Evolutionary conservation across 2,113 vertebrate genomes (phyloP).

Genomic region (Crotalus tigris): DNA sequence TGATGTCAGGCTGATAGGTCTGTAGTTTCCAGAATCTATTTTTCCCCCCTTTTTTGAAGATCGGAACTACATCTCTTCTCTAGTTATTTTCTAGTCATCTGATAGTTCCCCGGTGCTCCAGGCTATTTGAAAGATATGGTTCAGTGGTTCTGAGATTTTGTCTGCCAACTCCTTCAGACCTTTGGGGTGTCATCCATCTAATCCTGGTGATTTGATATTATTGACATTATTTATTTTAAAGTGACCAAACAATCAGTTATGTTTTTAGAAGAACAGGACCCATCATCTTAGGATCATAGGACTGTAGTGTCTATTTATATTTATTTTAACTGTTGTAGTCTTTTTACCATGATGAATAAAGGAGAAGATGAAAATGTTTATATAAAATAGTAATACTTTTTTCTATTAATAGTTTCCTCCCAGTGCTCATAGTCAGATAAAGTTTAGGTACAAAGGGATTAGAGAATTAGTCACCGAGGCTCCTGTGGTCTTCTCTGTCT

Average conservation of each 20-base stretch:
- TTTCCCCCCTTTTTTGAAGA: not conserved
- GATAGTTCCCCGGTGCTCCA: not conserved
- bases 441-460: not conserved
- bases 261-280: not conserved
- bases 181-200: not conserved
- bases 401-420: not conserved
- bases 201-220: not conserved
- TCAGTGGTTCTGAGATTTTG: not conserved
- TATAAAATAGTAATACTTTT: not conserved
- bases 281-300: not conserved
- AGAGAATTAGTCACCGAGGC: not conserved
- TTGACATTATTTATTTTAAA: not conserved
- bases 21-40: not conserved
- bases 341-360: not conserved
- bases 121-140: not conserved
- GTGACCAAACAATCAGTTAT: not conserved
- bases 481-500: not conserved
- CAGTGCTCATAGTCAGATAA: not conserved
- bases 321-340: not conserved
- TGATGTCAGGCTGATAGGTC: not conserved
- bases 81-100: not conserved
- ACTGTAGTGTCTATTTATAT: not conserved
- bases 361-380: not conserved
- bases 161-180: not conserved
- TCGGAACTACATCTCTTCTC: not conserved